Evolutionary conservation across 2,888 invertebrate species (phyloP).

Genomic region (Allygus modestus): DNA sequence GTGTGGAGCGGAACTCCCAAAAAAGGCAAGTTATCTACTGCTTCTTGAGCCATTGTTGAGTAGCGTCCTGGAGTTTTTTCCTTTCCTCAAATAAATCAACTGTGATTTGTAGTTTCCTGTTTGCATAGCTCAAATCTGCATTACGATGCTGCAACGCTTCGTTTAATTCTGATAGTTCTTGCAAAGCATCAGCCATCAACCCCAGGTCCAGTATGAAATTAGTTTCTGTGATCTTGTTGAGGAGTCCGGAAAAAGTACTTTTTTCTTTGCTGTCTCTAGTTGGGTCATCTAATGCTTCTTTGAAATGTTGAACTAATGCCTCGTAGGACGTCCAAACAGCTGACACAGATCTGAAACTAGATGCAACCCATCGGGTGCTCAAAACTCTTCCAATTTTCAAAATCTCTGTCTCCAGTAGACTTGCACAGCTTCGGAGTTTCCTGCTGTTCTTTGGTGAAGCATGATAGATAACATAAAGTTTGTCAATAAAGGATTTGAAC

Average conservation of each 20-base stretch:
- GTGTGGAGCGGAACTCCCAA: constrained; percentile 8
- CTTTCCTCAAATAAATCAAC: constrained; percentile 18
- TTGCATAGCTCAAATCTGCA: constrained; percentile 39
- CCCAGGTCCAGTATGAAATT: constrained; percentile 29
- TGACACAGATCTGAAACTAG: constrained; percentile 28
- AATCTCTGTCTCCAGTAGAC: constrained; percentile 20
- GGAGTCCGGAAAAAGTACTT: too few relatives aligned
- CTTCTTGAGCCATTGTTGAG: constrained; percentile 46
- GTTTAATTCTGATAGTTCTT: constrained; percentile 41
- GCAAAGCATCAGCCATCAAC: constrained; percentile 50
- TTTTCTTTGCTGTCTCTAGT: too few relatives aligned
- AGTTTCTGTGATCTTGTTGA: too few relatives aligned
- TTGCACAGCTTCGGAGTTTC: not conserved
- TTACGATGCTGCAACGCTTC: constrained; percentile 43
- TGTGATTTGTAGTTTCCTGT: constrained; percentile 9
- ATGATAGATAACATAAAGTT: constrained; percentile 24
- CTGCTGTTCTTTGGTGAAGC: constrained; percentile 22
- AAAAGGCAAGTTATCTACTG: constrained; percentile 14
- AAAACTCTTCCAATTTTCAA: constrained; percentile 32
- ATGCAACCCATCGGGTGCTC: constrained; percentile 22
- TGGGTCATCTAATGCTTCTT: not conserved
- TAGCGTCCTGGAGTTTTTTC: constrained; percentile 35
- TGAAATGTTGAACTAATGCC: constrained; percentile 32
- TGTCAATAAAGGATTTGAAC: constrained; percentile 45
- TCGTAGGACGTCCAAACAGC: constrained; percentile 17